Evolutionary conservation across 2,797 vertebrate species (phyloP), one percentile per base, ranked within the genome.

Genomic region (Dromococcyx pavoninus): DNA sequence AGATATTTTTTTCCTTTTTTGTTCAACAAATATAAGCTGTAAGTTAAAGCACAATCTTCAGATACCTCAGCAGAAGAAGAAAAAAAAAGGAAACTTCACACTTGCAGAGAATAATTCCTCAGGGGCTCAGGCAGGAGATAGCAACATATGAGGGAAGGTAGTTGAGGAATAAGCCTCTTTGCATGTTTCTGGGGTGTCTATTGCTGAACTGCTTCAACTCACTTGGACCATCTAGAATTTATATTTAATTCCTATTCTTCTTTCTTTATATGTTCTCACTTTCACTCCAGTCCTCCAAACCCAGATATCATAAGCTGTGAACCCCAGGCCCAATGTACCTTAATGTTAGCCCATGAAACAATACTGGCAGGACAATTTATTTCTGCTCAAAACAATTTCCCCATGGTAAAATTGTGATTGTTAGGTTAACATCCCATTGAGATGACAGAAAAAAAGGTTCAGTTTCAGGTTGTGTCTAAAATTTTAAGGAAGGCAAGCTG

Each of bases 341-440:
- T 95, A 87, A 87, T 48, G 50, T 69, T 61, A 87, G 57, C 37
- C 50, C 13, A 0, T 27, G 75, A 82, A 87, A 85, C 48, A 82
- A 82, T 51, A 89, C 78, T 51, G 56, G 71, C 84, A 92, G 78
- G 74, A 70, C 60, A 74, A 85, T 91, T 91, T 89, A 56, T 89
- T 95, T 94, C 66, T 92, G 46, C 86, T 95, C 90, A 80, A 77
- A 88, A 87, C 67, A 51, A 90, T 91, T 79, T 94, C 61, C n/a
- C 17, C 3, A 7, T 87, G 84, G 91, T 85, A 82, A 94, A 91
- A 92, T 65, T 72, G 91, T 83, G 93, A 85, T 87, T 88, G 77
- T 94, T 92, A 89, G 90, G 88, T 90, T 94, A 96, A 77, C 71
- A 82, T 90, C 88, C 91, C 50, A 86, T 92, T 89, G 92, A 72